Conservation (phyloP, 2,888 invertebrate species). For the Itoplectis maculator region DNA sequence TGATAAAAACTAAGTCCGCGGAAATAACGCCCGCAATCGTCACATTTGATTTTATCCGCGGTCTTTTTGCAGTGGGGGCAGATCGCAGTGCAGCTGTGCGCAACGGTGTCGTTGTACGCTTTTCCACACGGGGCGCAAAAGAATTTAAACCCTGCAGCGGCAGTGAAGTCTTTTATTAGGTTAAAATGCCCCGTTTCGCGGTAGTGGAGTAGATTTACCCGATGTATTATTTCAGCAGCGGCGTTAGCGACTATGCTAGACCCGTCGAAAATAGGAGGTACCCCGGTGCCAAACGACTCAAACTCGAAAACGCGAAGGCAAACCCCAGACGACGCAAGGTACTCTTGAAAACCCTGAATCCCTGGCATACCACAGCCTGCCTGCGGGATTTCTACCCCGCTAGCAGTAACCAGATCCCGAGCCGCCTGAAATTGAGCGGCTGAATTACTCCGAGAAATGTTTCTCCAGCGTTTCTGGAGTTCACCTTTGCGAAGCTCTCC, state of each 20-base stretch:
- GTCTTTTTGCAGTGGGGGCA: not conserved
- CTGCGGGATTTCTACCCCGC: not conserved
- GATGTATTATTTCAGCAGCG: not conserved
- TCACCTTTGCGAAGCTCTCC: no score
- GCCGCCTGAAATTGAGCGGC: not conserved
- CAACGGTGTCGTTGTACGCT: not conserved
- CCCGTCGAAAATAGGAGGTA: not conserved
- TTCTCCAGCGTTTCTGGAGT: not conserved
- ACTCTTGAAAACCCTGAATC: not conserved
- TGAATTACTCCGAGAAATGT: not conserved
- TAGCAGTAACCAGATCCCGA: not conserved
- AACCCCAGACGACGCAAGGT: not conserved
- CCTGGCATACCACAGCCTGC: not conserved
- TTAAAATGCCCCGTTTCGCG: not conserved
- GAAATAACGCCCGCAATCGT: constrained; percentile 3
- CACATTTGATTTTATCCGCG: not conserved
- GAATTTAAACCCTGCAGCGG: not conserved
- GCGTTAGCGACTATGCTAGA: not conserved
- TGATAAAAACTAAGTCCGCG: not conserved
- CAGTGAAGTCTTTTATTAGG: not conserved
- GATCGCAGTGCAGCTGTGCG: not conserved
- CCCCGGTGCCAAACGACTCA: not conserved
- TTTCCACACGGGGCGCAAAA: not conserved
- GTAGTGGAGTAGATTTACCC: not conserved
- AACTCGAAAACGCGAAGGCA: not conserved